phyloP scores from a whole-genome alignment of 2,113 vertebrate genomes.

The Mesembrinibis cayennensis region DNA sequence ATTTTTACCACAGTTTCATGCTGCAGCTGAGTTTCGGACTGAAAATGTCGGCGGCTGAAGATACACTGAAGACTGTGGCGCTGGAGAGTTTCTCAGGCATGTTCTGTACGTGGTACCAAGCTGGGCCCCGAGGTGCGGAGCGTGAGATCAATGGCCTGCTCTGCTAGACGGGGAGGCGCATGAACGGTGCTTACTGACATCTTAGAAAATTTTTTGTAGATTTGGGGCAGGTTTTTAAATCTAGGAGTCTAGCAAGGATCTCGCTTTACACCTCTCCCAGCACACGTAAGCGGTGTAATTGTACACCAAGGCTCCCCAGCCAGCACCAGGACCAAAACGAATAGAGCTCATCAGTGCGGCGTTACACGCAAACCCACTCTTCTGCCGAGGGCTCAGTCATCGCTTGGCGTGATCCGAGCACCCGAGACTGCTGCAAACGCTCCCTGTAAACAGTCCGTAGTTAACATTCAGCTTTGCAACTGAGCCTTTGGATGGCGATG shows the following conservation, averaged over 20 bases:
- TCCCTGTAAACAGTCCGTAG: background rate
- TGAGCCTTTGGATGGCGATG: background rate
- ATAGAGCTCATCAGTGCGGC: background rate
- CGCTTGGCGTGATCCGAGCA: accelerated
- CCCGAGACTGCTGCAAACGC: background rate
- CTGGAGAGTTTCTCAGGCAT: background rate
- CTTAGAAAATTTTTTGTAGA: background rate
- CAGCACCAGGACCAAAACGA: background rate
- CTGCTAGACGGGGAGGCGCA: background rate
- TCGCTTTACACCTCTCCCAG: background rate
- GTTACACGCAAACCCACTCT: background rate
- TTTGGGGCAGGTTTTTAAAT: background rate
- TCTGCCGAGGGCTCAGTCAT: background rate
- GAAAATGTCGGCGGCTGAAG: background rate
- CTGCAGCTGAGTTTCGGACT: background rate
- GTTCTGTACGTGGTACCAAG: background rate
- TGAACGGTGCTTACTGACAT: background rate
- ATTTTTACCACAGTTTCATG: background rate
- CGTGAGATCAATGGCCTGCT: background rate
- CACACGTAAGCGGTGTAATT: background rate
- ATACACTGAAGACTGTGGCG: background rate
- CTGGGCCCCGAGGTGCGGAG: background rate
- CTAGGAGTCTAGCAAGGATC: background rate
- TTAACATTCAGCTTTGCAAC: background rate
- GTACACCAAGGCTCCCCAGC: background rate